phyloP scores from a whole-genome alignment of 2,797 vertebrate genomes.

The Coccyzus lansbergi region DNA sequence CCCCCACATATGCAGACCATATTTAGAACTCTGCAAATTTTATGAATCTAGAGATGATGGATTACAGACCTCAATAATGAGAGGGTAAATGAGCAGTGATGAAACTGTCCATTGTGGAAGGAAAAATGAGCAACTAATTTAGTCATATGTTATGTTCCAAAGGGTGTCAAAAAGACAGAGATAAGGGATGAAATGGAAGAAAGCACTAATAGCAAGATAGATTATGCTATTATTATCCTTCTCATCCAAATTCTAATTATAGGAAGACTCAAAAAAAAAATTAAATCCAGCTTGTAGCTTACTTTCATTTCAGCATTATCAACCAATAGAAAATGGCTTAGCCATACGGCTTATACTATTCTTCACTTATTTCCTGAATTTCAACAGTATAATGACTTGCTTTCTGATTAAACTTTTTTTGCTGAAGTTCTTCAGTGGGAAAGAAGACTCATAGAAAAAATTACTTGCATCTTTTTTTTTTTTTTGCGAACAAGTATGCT shows the following conservation, averaged over 20 bases:
- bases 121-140: slow-evolving; percentile 1
- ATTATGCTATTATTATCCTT: not conserved
- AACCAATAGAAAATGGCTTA: not conserved
- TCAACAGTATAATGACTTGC: not conserved
- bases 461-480: not conserved
- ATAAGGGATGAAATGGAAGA: not conserved
- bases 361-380: not conserved
- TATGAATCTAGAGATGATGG: not conserved
- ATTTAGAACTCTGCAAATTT: slow-evolving; percentile 24
- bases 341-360: not conserved
- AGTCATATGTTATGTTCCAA: not conserved
- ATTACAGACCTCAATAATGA: not conserved
- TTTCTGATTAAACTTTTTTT: not conserved
- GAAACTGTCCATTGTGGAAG: not conserved
- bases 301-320: not conserved
- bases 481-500: not conserved
- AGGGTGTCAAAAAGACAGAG: not conserved
- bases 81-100: not conserved
- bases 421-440: not conserved
- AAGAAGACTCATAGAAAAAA: not conserved
- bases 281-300: not conserved
- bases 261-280: not conserved
- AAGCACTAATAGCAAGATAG: not conserved
- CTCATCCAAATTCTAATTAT: not conserved
- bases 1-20: not conserved